These are phyloP conservation scores for Hyla sarda DNA, from an alignment of 2,113 vertebrate genomes.

Conservation along the genomic window DNA sequence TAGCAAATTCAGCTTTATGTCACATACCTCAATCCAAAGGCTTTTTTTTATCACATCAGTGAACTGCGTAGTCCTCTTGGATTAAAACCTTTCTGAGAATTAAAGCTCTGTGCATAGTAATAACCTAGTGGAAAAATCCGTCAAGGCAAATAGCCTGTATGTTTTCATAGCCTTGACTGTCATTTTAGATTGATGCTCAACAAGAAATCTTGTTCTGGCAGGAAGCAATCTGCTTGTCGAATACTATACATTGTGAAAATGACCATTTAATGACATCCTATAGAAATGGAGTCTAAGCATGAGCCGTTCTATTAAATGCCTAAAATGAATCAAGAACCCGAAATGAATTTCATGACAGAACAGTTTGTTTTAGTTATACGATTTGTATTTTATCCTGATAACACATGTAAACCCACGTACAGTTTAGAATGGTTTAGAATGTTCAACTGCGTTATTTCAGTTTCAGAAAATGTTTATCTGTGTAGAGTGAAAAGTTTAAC, in stretches of 20 bases:
- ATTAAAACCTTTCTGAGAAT: not conserved
- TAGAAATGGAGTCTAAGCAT: not conserved
- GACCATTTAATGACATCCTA: not conserved
- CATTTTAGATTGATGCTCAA: conserved; percentile 39
- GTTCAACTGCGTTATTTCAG: not conserved
- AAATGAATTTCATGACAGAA: not conserved
- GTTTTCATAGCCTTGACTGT: conserved; percentile 55
- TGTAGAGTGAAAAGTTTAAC: not conserved
- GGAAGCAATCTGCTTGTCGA: not conserved
- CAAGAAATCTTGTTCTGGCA: conserved; percentile 1
- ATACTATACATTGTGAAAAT: conserved; percentile 10
- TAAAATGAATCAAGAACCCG: not conserved
- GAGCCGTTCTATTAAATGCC: not conserved
- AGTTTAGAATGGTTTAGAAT: not conserved
- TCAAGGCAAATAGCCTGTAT: conserved; percentile 34
- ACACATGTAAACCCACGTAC: not conserved
- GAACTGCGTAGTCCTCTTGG: not conserved
- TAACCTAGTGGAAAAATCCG: conserved; percentile 12
- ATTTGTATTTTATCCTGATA: not conserved
- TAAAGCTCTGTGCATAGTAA: not conserved
- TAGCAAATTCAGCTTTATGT: not conserved
- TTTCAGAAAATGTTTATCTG: not conserved
- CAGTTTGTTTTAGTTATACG: no score
- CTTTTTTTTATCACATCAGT: not conserved
- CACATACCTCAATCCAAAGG: not conserved